These are phyloP conservation scores for Pangasius krempfi DNA, from an alignment of 2,797 vertebrate species.

Conservation along the genomic window DNA sequence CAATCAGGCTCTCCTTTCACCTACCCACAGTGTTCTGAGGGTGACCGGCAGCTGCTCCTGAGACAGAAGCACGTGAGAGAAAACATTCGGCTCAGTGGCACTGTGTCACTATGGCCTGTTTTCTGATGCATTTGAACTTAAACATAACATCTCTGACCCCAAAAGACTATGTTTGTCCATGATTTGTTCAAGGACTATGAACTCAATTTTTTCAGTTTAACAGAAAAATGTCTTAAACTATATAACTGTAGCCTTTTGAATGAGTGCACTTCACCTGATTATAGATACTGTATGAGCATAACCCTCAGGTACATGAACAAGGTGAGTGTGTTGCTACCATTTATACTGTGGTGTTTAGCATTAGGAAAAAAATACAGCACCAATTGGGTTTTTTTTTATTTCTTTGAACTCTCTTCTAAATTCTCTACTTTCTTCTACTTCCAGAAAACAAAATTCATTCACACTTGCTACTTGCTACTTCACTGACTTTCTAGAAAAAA, in stretches of 20 bases:
- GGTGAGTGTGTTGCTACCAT: too few relatives aligned
- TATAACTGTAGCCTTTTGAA: background rate
- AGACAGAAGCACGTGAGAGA: slow-evolving; percentile 56
- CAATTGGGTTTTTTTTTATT: too few relatives aligned
- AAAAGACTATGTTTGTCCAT: too few relatives aligned
- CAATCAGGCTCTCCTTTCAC: slow-evolving; percentile 36
- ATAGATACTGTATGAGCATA: background rate
- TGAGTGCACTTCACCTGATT: background rate
- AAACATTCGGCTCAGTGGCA: slow-evolving; percentile 73
- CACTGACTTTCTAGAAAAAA: too few relatives aligned
- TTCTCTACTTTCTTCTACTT: too few relatives aligned
- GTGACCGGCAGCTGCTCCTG: slow-evolving; percentile 59
- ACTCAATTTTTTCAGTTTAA: background rate
- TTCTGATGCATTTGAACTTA: background rate
- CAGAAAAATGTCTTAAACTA: background rate
- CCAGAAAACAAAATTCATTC: too few relatives aligned
- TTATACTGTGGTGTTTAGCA: background rate
- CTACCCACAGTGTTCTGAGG: slow-evolving; percentile 62
- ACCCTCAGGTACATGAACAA: background rate
- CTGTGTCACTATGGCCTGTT: slow-evolving; percentile 51
- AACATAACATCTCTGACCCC: too few relatives aligned
- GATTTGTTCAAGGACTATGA: background rate
- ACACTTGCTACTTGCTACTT: too few relatives aligned
- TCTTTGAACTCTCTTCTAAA: too few relatives aligned
- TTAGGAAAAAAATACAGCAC: too few relatives aligned